Conservation (phyloP, 1,140 invertebrate species). For the Drosophila baimaii region DNA sequence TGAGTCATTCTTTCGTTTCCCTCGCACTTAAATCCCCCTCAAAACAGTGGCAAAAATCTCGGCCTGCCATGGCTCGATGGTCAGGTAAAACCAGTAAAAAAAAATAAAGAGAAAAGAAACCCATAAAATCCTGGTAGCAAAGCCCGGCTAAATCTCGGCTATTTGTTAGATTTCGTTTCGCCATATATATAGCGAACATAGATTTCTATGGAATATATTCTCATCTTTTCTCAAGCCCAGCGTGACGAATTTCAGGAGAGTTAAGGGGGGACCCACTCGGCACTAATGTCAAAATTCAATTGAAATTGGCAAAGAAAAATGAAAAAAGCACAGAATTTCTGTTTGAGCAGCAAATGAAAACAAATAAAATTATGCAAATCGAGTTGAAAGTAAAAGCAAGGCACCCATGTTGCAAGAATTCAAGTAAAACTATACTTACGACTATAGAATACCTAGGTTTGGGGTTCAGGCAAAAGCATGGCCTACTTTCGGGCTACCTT, state of each 20-base stretch:
- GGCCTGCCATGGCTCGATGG: slow-evolving; percentile 41
- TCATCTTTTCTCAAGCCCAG: slow-evolving; percentile 13
- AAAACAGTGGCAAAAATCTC: slow-evolving; percentile 17
- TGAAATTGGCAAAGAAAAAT: slow-evolving; percentile 53
- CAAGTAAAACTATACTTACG: not conserved
- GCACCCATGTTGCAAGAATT: slow-evolving; percentile 1
- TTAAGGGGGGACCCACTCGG: slow-evolving; percentile 1
- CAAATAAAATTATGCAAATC: slow-evolving; percentile 77
- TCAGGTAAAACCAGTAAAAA: slow-evolving; percentile 51
- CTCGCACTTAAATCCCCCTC: not conserved
- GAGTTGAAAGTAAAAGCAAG: slow-evolving; percentile 42
- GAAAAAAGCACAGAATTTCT: no score
- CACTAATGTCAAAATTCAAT: slow-evolving; percentile 80
- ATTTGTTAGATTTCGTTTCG: slow-evolving; percentile 60
- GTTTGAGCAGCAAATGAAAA: slow-evolving; percentile 65
- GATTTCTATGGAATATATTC: slow-evolving; percentile 38
- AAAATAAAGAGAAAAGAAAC: slow-evolving; percentile 3
- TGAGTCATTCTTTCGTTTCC: slow-evolving; percentile 39
- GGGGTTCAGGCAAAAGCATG: not conserved
- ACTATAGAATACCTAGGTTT: not conserved
- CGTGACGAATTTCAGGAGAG: slow-evolving; percentile 51
- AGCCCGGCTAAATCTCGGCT: slow-evolving; percentile 59
- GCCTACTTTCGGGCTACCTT: not conserved
- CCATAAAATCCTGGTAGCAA: slow-evolving; percentile 23
- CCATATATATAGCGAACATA: slow-evolving; percentile 9